Evolutionary conservation across 1,140 invertebrate species (phyloP).

Genomic region (Heterodera carotae): DNA sequence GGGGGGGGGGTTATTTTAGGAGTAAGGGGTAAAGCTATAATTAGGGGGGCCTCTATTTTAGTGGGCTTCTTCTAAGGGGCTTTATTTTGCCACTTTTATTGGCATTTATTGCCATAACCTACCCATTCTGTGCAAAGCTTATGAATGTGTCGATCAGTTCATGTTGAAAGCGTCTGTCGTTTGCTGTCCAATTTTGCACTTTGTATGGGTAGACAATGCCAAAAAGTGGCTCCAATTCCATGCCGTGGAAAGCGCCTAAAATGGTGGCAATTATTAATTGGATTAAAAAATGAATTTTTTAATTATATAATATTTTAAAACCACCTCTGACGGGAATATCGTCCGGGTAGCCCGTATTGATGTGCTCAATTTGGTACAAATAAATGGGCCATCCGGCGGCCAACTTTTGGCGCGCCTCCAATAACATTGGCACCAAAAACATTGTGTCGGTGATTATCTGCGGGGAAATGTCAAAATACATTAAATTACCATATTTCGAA

Average conservation of each 20-base stretch:
- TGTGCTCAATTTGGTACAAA: constrained; percentile 29
- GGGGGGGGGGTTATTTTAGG: no score
- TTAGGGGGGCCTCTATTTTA: no score
- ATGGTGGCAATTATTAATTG: neutral
- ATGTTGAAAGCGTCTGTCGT: constrained; percentile 12
- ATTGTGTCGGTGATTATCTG: constrained; percentile 36
- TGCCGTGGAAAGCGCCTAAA: constrained; percentile 12
- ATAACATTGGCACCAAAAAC: constrained; percentile 39
- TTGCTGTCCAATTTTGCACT: constrained; percentile 10
- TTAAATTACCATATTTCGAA: neutral
- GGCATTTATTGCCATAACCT: neutral
- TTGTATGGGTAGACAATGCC: constrained; percentile 11
- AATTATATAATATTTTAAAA: neutral
- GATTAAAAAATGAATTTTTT: neutral
- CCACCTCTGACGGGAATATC: constrained; percentile 28
- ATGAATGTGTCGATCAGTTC: constrained; percentile 15
- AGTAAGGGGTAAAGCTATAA: no score
- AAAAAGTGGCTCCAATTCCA: constrained; percentile 31
- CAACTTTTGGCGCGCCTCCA: constrained; percentile 30
- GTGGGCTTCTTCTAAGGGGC: no score
- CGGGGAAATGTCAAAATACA: neutral
- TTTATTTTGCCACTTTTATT: neutral
- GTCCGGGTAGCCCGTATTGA: constrained; percentile 9
- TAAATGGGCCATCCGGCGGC: constrained; percentile 37
- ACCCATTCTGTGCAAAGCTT: constrained; percentile 38